phyloP scores from a whole-genome alignment of 2,113 vertebrate species.

The Thymallus thymallus region DNA sequence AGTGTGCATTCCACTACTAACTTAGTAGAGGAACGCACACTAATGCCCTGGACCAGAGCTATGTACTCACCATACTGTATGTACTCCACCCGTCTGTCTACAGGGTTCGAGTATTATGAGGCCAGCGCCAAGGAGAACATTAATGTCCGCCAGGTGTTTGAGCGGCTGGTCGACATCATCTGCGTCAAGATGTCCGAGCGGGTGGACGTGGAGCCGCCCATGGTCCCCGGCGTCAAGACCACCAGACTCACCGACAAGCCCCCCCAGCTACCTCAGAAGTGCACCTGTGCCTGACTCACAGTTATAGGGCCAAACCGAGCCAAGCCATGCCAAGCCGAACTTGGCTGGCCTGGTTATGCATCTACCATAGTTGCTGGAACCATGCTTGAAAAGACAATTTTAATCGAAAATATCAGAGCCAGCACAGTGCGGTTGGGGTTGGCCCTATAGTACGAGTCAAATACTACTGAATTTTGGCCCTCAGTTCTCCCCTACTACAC shows the following conservation, averaged over 20 bases:
- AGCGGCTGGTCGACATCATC: constrained; percentile 95
- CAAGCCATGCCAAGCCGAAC: too few relatives aligned
- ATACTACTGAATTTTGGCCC: neutral
- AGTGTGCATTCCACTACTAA: too few relatives aligned
- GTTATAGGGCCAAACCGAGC: too few relatives aligned
- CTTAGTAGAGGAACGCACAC: too few relatives aligned
- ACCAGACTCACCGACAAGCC: constrained; percentile 87
- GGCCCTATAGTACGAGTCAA: too few relatives aligned
- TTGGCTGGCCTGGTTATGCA: too few relatives aligned
- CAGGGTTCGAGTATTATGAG: constrained; percentile 97
- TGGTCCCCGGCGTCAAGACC: constrained; percentile 79
- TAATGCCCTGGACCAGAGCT: too few relatives aligned
- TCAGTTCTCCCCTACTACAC: neutral
- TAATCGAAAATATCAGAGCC: too few relatives aligned
- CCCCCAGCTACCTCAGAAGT: constrained; percentile 86
- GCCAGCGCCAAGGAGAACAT: constrained; percentile 98
- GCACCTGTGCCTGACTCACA: constrained; percentile 77
- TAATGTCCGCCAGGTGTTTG: constrained; percentile 94
- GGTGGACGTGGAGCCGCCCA: constrained; percentile 83
- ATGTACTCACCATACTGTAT: too few relatives aligned
- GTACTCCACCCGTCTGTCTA: constrained; percentile 1
- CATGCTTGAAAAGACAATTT: too few relatives aligned
- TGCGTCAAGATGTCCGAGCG: constrained; percentile 98
- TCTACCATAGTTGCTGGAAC: neutral
- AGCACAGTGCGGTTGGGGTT: too few relatives aligned